Conservation (phyloP, 2,888 invertebrate genomes). For the Zaprionus bogoriensis region DNA sequence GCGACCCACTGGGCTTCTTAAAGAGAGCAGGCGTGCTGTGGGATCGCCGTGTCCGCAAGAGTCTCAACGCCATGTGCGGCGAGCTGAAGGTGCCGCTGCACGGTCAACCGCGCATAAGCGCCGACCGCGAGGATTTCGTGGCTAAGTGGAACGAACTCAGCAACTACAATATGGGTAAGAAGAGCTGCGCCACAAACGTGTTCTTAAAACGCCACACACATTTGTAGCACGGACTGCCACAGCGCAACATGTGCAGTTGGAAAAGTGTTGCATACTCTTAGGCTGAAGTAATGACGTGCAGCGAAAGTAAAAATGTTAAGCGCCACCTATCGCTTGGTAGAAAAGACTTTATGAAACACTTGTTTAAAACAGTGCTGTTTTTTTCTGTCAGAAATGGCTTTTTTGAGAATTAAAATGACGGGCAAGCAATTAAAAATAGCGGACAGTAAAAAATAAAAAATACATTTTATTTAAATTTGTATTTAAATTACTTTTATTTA, state of each 20-base stretch:
- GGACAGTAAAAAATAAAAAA: too few relatives aligned
- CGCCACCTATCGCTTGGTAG: neutral
- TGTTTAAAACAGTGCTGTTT: too few relatives aligned
- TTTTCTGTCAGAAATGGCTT: too few relatives aligned
- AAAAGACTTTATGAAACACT: too few relatives aligned
- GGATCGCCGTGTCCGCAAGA: constrained; percentile 97
- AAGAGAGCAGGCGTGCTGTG: constrained; percentile 94
- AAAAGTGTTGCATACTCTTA: neutral
- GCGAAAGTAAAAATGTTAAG: neutral
- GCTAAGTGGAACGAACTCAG: constrained; percentile 97
- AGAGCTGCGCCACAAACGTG: too few relatives aligned
- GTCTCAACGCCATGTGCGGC: constrained; percentile 96
- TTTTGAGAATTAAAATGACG: too few relatives aligned
- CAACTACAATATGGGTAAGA: constrained; percentile 91
- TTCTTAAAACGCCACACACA: neutral
- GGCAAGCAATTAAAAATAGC: too few relatives aligned
- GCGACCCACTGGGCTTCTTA: constrained; percentile 89
- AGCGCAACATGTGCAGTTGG: too few relatives aligned
- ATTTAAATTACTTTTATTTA: too few relatives aligned
- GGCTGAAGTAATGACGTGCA: neutral
- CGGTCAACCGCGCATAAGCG: constrained; percentile 87
- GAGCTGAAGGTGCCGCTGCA: constrained; percentile 94
- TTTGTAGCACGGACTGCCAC: neutral
- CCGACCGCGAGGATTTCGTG: constrained; percentile 91
- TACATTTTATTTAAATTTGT: too few relatives aligned